Conservation (phyloP, 2,888 invertebrate genomes). For the Thera obeliscata region DNA sequence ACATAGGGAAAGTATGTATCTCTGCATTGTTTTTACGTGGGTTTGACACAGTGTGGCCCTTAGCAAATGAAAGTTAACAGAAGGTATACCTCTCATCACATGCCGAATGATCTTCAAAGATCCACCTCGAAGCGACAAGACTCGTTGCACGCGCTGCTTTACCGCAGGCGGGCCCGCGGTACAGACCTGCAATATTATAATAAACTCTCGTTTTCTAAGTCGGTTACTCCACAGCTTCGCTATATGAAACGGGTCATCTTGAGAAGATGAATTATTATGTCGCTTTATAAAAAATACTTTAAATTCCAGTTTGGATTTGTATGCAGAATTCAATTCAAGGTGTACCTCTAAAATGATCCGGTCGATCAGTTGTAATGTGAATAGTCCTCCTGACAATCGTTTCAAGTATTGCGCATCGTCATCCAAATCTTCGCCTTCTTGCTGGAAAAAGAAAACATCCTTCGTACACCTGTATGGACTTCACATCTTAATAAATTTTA, state of each 20-base stretch:
- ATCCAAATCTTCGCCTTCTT: slow-evolving; percentile 87
- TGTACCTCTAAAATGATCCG: slow-evolving; percentile 90
- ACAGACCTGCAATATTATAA: slow-evolving; percentile 75
- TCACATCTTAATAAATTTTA: no score
- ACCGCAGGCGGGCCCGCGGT: slow-evolving; percentile 88
- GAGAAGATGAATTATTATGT: no score
- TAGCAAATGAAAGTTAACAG: not conserved
- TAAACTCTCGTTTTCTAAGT: not conserved
- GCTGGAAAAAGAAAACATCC: slow-evolving; percentile 51
- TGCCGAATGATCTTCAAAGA: slow-evolving; percentile 96
- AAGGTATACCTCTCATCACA: slow-evolving; percentile 92
- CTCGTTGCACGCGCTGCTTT: slow-evolving; percentile 94
- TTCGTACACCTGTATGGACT: not conserved
- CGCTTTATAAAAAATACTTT: no score
- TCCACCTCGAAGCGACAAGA: slow-evolving; percentile 94
- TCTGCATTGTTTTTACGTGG: no score
- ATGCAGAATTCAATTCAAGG: not conserved
- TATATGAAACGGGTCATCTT: no score
- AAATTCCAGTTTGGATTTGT: not conserved
- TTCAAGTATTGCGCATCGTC: slow-evolving; percentile 95
- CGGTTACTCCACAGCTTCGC: not conserved
- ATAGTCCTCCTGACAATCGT: slow-evolving; percentile 96
- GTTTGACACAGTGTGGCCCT: not conserved
- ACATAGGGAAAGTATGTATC: no score
- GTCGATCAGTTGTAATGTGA: slow-evolving; percentile 97